Percentiles rank a stretch among this genome's conserved stretches.
These are phyloP conservation scores for Pseudomyrmex dendroicus DNA, from an alignment of 1,140 invertebrate species.

Conservation along the genomic window DNA sequence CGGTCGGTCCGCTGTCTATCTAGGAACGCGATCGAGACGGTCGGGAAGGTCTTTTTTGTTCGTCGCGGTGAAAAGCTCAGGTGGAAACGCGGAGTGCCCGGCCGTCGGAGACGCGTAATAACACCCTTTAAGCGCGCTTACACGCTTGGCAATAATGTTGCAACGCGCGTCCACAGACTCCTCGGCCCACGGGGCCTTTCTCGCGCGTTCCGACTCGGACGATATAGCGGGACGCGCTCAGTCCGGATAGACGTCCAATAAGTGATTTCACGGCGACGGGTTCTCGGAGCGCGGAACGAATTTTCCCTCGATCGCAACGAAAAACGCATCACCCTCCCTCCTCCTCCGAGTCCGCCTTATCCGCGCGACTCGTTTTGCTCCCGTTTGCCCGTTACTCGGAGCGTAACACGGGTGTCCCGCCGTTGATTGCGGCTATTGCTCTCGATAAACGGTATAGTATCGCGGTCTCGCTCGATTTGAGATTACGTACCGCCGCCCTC, in stretches of 20 bases:
- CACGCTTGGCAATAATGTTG: slow-evolving; percentile 64
- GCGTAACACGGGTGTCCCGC: slow-evolving; percentile 51
- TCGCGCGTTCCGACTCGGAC: slow-evolving; percentile 10
- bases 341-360: not conserved
- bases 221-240: slow-evolving; percentile 14
- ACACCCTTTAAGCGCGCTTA: slow-evolving; percentile 75
- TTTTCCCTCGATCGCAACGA: slow-evolving; percentile 23
- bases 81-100: slow-evolving; percentile 61
- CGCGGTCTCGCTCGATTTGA: slow-evolving; percentile 48
- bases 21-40: slow-evolving; percentile 64
- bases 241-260: slow-evolving; percentile 55
- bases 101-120: slow-evolving; percentile 76
- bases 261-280: slow-evolving; percentile 68
- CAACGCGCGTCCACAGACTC: slow-evolving; percentile 39
- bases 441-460: slow-evolving; percentile 35
- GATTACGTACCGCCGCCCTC: slow-evolving; percentile 15
- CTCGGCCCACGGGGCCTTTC: not conserved
- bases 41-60: slow-evolving; percentile 58
- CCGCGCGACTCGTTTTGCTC: slow-evolving; percentile 37
- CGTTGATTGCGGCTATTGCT: slow-evolving; percentile 30
- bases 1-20: slow-evolving; percentile 60
- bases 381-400: slow-evolving; percentile 16
- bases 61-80: slow-evolving; percentile 58
- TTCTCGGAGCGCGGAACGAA: slow-evolving; percentile 47
- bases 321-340: slow-evolving; percentile 1